Conservation (phyloP, 1,140 invertebrate species). For the Daktulosphaira vitifoliae region DNA sequence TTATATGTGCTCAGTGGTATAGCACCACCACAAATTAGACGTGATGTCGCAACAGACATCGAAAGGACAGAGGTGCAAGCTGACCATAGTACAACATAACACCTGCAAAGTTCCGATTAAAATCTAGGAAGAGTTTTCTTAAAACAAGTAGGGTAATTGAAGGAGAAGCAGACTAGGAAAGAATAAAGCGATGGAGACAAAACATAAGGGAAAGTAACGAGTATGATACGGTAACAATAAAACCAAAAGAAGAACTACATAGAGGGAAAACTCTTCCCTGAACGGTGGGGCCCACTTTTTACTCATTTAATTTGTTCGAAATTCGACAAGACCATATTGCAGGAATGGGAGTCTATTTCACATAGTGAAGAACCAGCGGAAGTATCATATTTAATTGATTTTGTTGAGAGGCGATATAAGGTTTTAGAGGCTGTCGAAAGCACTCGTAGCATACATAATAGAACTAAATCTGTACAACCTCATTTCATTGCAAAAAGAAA, state of each 20-base stretch:
- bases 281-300: too few relatives aligned
- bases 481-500: too few relatives aligned
- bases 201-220: neutral
- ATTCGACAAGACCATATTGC: too few relatives aligned
- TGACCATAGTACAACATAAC: slow-evolving; percentile 7
- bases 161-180: neutral
- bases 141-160: neutral
- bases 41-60: neutral
- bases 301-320: too few relatives aligned
- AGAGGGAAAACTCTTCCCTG: neutral
- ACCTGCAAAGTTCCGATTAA: slow-evolving; percentile 3
- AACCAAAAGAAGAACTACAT: neutral
- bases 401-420: too few relatives aligned
- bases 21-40: slow-evolving; percentile 19
- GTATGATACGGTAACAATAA: neutral
- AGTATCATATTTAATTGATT: too few relatives aligned
- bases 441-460: too few relatives aligned
- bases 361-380: too few relatives aligned
- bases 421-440: too few relatives aligned
- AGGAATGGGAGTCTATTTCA: too few relatives aligned
- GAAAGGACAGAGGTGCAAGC: neutral
- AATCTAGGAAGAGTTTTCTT: slow-evolving; percentile 17
- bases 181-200: neutral
- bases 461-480: too few relatives aligned
- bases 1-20: slow-evolving; percentile 1